Base-by-base conservation (phyloP, 2,888 invertebrate genomes). In the Diogma glabrata region DNA sequence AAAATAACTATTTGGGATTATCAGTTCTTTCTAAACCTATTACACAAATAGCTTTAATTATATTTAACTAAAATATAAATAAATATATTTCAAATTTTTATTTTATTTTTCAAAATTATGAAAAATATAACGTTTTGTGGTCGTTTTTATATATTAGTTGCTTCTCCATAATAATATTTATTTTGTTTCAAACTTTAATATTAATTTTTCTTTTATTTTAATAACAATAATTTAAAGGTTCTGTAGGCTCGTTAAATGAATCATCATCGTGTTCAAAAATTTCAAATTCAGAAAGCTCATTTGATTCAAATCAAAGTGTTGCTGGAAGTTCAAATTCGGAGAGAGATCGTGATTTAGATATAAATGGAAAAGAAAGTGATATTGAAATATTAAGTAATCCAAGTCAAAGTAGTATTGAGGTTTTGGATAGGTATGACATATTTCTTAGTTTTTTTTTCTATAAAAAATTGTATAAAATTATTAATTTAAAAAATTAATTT, bases 331-430 rank as follows among this genome's bases (percentile, higher is more conserved):
- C 66, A n/a, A 63, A 64, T 51, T 64, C 63, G 7, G 65, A 67
- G 48, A 63, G 65, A 10, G 65, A 66, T 49, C 20, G 51, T 30
- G 65, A 64, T 52, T 62, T 63, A 50, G 55, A 57, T 53, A 60
- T 66, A 53, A 70, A 69, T 54, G 76, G 67, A 50, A 71, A 69
- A 54, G 81, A 80, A 59, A 83, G 83, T 64, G 83, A 84, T 60
- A 78, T 84, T 54, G 81, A 83, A 58, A 73, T 84, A 40, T 71
- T 84, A 20, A 82, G 81, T 54, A 82, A 82, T 67, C 82, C 82
- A 12, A 83, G 82, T 65, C 79, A 80, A 61, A 81, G 81, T 58
- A 82, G 82, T 60, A 81, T 83, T 51, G 81, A 81, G 67, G 76
- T 81, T 24, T 63, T 81, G 48, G 77, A 76, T 58, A 48, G 48